phyloP scores from a whole-genome alignment of 2,888 invertebrate genomes.

The Rhaphigaster nebulosa region DNA sequence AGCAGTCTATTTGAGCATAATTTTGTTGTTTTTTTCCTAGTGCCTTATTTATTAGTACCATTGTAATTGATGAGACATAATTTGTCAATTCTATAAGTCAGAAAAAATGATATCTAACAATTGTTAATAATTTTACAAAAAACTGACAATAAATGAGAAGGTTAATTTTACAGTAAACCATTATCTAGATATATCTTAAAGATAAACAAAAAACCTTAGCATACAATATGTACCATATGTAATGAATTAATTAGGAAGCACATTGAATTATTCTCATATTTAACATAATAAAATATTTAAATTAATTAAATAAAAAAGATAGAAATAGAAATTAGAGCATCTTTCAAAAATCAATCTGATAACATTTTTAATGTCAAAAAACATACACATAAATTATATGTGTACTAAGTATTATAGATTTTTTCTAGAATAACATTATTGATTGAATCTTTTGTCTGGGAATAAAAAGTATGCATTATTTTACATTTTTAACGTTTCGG shows the following conservation, averaged over 20 bases:
- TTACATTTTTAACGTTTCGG: too few species aligned
- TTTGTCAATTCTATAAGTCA: not conserved
- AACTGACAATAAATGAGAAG: not conserved
- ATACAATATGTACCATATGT: not conserved
- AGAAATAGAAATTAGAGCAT: not conserved
- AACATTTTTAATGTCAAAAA: not conserved
- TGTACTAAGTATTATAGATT: not conserved
- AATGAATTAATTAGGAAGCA: not conserved
- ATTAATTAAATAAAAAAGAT: not conserved
- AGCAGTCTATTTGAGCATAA: slow-evolving; percentile 2
- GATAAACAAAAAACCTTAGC: not conserved
- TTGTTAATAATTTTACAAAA: not conserved
- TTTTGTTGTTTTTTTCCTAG: not conserved
- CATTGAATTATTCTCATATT: not conserved
- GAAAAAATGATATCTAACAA: not conserved
- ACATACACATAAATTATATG: not conserved
- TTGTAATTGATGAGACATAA: not conserved
- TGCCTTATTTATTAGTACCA: slow-evolving; percentile 14
- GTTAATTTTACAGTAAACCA: not conserved
- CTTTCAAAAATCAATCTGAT: not conserved
- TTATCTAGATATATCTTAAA: not conserved
- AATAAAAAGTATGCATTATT: too few species aligned
- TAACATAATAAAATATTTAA: not conserved
- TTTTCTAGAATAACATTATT: not conserved
- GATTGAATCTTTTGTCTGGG: not conserved